These are phyloP conservation scores for Tetheella fluctuosa DNA, from an alignment of 2,888 invertebrate genomes.

Conservation along the genomic window DNA sequence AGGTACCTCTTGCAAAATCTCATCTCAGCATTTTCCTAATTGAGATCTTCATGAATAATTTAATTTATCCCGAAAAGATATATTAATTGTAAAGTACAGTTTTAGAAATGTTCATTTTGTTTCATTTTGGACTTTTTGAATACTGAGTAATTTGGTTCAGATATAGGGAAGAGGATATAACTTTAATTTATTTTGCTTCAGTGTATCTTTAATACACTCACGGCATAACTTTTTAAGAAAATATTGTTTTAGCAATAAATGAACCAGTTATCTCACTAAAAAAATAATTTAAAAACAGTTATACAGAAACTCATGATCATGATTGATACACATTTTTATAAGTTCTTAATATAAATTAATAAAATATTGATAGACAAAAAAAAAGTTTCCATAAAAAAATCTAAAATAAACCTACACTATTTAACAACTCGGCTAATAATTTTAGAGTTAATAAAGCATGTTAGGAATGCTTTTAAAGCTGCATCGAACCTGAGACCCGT, in stretches of 20 bases:
- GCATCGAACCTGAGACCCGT: slow-evolving; percentile 27
- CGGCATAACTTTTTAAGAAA: too few relatives aligned
- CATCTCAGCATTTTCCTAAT: slow-evolving; percentile 8
- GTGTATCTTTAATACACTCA: not conserved
- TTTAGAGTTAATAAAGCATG: slow-evolving; percentile 52
- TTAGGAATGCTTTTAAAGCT: slow-evolving; percentile 49
- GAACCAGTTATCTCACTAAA: too few relatives aligned
- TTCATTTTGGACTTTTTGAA: slow-evolving; percentile 2
- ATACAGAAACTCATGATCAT: too few relatives aligned
- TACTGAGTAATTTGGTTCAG: not conserved
- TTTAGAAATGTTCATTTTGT: slow-evolving; percentile 7
- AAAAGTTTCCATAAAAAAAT: not conserved
- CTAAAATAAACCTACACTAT: slow-evolving; percentile 27
- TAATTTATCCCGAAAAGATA: slow-evolving; percentile 7
- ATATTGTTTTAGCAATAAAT: not conserved
- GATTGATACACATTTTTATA: too few relatives aligned
- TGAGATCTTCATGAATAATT: slow-evolving; percentile 13
- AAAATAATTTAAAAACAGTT: too few relatives aligned
- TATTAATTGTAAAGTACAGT: slow-evolving; percentile 7
- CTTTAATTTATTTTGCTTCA: not conserved
- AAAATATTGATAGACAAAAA: too few relatives aligned
- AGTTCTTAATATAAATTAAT: too few relatives aligned
- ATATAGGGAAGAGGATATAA: not conserved
- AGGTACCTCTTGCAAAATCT: slow-evolving; percentile 5
- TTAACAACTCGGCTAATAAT: slow-evolving; percentile 19